Evolutionary conservation across 2,113 vertebrate genomes (phyloP).

Genomic region (Notiomystis cincta): DNA sequence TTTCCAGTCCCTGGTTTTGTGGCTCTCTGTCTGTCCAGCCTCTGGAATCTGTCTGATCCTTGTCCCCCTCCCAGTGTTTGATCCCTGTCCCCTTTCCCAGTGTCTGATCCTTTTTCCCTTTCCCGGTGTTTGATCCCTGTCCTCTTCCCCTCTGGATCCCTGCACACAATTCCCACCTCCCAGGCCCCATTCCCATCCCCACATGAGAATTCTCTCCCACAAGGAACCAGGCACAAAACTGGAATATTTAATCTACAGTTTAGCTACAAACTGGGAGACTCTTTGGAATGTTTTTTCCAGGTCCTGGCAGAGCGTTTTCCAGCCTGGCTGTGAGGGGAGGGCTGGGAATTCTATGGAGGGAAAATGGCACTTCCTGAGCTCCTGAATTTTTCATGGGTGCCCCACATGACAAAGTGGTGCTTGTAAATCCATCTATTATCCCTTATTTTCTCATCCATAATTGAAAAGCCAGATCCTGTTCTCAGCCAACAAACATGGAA

Average conservation of each 20-base stretch:
- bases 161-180: background rate
- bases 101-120: background rate
- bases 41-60: background rate
- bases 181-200: background rate
- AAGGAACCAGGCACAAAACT: background rate
- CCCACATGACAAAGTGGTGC: slow-evolving; percentile 3
- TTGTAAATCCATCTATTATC: slow-evolving; percentile 5
- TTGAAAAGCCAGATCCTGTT: background rate
- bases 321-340: background rate
- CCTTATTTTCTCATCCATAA: slow-evolving; percentile 18
- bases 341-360: background rate
- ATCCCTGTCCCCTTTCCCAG: background rate
- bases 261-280: background rate
- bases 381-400: slow-evolving; percentile 9
- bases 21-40: background rate
- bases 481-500: background rate
- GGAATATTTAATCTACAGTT: background rate
- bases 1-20: background rate
- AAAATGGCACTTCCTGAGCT: background rate
- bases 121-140: background rate
- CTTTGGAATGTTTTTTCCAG: background rate
- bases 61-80: no score
- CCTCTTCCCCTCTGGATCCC: background rate
- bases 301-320: background rate
- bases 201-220: accelerated